phyloP scores from a whole-genome alignment of 2,797 vertebrate species.

The Euphonia xanthogaster region DNA sequence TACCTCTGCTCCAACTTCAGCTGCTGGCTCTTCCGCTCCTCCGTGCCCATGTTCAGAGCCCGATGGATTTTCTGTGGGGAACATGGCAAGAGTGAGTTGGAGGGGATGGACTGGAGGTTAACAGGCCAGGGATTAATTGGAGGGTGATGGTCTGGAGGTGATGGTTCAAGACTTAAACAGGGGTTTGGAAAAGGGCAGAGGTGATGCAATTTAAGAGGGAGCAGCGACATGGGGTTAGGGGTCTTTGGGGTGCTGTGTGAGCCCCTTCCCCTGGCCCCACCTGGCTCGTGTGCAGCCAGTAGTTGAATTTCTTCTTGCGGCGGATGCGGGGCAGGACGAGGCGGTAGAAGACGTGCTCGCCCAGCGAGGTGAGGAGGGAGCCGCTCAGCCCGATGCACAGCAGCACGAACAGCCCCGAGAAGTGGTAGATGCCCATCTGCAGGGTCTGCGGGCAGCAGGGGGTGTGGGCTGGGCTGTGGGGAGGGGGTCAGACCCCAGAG shows the following conservation, averaged over 20 bases:
- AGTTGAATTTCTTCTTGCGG: constrained; percentile 83
- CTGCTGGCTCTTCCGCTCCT: constrained; percentile 75
- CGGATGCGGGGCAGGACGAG: constrained; percentile 86
- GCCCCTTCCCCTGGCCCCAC: constrained; percentile 34
- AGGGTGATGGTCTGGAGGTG: neutral
- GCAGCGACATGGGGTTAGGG: accelerated
- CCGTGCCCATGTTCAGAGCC: constrained; percentile 83
- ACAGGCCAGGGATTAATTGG: neutral
- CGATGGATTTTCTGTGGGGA: constrained; percentile 88
- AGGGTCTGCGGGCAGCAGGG: constrained; percentile 77
- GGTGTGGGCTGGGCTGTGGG: neutral
- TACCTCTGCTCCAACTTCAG: constrained; percentile 81
- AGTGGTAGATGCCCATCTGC: constrained; percentile 92
- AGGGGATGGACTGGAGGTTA: too few relatives aligned
- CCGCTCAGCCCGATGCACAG: constrained; percentile 87
- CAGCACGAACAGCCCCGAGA: constrained; percentile 89
- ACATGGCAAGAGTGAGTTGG: neutral
- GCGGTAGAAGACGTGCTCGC: constrained; percentile 85
- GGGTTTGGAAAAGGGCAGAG: too few relatives aligned
- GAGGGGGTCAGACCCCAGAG: neutral
- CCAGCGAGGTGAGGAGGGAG: constrained; percentile 84
- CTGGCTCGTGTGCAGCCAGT: constrained; percentile 94
- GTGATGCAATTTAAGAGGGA: neutral
- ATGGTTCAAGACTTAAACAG: neutral
- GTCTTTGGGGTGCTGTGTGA: neutral